A percentile compares a stretch with the other conserved stretches of the same genome.
phyloP scores from a whole-genome alignment of 2,888 invertebrate genomes.

The Trachelus stipa region DNA sequence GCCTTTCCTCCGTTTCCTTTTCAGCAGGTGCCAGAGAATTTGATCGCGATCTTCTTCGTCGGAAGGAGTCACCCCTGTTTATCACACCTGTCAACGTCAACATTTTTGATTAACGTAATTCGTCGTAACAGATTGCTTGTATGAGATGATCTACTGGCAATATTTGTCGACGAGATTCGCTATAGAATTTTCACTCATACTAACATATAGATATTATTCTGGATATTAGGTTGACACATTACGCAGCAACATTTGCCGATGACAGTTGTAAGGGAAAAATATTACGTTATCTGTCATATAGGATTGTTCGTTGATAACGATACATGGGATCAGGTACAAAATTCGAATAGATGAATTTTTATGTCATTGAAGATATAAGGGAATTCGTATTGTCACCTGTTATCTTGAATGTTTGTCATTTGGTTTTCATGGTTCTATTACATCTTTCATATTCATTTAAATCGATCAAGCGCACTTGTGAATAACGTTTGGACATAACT shows the following conservation, averaged over 20 bases:
- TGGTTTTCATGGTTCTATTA: background rate
- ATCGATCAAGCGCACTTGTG: background rate
- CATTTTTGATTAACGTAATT: background rate
- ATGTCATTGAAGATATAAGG: background rate
- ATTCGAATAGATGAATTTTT: slow-evolving; percentile 31
- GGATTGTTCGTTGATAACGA: background rate
- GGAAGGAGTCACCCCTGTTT: slow-evolving; percentile 93
- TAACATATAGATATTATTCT: no score
- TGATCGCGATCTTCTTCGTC: slow-evolving; percentile 84
- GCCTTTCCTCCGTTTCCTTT: slow-evolving; percentile 42
- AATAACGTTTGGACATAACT: background rate
- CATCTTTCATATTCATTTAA: background rate
- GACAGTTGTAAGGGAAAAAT: no score
- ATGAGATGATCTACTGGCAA: no score
- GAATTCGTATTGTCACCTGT: background rate
- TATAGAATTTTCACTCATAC: no score
- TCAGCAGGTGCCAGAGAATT: slow-evolving; percentile 80
- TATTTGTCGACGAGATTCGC: no score
- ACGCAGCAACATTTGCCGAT: no score
- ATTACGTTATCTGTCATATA: no score
- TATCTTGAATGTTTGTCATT: background rate
- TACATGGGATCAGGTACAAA: slow-evolving; percentile 33
- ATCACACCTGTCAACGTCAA: slow-evolving; percentile 79
- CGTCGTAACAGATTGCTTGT: no score
- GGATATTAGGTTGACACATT: no score